Percentiles rank a stretch among this genome's conserved stretches.
These are phyloP conservation scores for Dromococcyx pavoninus DNA, from an alignment of 2,797 vertebrate species.

Conservation along the genomic window DNA sequence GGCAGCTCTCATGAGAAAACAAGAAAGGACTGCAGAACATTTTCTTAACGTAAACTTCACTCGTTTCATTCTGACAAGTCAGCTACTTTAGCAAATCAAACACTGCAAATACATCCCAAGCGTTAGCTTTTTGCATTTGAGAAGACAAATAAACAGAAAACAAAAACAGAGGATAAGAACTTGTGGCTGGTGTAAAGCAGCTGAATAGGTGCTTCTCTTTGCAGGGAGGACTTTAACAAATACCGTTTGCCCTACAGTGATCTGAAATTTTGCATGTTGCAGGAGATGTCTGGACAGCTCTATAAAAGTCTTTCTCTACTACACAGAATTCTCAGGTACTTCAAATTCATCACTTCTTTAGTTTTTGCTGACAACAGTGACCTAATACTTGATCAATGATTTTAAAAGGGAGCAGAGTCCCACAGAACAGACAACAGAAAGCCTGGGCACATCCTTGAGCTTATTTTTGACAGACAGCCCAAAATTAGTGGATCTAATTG, in stretches of 20 bases:
- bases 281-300: neutral
- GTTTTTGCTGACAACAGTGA: neutral
- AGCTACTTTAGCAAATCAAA: neutral
- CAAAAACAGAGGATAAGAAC: fast-evolving
- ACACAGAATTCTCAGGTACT: neutral
- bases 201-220: neutral
- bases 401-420: neutral
- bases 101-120: neutral
- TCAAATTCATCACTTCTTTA: neutral
- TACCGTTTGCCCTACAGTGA: neutral
- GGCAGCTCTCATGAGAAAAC: neutral
- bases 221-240: neutral
- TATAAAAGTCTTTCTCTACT: neutral
- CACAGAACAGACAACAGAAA: neutral
- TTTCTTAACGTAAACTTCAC: fast-evolving
- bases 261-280: neutral
- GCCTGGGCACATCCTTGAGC: neutral
- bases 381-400: neutral
- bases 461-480: neutral
- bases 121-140: neutral
- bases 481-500: neutral
- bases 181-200: neutral
- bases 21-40: neutral
- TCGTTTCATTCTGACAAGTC: neutral
- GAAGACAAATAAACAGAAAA: neutral